Percentiles rank a stretch among this genome's conserved stretches.
These are phyloP conservation scores for Drymodes brunneopygia DNA, from an alignment of 2,113 vertebrate species.

Conservation along the genomic window DNA sequence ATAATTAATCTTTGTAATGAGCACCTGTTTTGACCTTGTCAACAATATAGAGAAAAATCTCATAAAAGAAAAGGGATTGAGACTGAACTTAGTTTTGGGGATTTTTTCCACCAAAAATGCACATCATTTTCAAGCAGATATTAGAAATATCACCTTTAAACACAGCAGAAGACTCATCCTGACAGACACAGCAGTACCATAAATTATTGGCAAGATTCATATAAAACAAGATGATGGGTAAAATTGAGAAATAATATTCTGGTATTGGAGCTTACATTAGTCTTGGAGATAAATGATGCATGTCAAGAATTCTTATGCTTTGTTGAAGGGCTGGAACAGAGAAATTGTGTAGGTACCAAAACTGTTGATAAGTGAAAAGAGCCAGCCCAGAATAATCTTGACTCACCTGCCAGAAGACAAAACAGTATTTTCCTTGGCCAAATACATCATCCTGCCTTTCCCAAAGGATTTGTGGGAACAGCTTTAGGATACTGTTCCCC, in stretches of 20 bases:
- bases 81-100: neutral
- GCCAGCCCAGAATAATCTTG: neutral
- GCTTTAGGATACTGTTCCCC: neutral
- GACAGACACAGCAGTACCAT: neutral
- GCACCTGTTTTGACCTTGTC: neutral
- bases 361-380: neutral
- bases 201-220: neutral
- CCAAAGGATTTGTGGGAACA: neutral
- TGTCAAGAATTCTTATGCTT: neutral
- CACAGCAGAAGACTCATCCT: neutral
- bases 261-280: neutral
- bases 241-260: neutral
- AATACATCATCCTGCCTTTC: neutral
- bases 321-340: neutral
- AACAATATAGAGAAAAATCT: neutral
- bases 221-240: neutral
- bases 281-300: neutral
- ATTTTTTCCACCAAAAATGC: neutral
- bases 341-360: neutral
- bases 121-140: neutral
- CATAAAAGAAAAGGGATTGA: neutral
- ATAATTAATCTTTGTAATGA: neutral
- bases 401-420: neutral
- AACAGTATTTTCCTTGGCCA: neutral
- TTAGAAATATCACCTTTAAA: neutral